phyloP scores from a whole-genome alignment of 30 jellyfish, hydroid and myxozoan species.

The Aurelia coerulea region DNA sequence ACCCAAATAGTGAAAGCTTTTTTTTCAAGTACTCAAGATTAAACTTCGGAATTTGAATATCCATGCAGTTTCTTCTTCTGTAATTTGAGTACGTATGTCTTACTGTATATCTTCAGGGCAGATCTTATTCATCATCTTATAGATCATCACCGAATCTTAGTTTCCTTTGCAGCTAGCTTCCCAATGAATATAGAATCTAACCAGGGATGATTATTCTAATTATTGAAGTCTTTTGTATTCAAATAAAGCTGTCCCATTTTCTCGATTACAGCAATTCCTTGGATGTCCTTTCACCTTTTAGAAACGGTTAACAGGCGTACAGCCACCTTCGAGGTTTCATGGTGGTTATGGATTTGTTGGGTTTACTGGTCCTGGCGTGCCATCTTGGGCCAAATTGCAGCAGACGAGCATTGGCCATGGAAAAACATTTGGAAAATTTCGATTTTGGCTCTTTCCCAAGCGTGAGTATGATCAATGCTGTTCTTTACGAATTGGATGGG shows the following conservation, averaged over 20 bases:
- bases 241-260: not conserved
- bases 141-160: too few relatives aligned
- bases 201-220: not conserved
- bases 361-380: conserved; percentile 46
- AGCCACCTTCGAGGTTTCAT: not conserved
- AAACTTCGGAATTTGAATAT: too few relatives aligned
- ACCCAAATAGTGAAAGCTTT: too few relatives aligned
- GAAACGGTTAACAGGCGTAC: conserved; percentile 34
- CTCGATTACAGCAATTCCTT: too few relatives aligned
- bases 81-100: too few relatives aligned
- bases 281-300: not conserved
- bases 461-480: conserved; percentile 21
- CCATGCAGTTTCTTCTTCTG: too few relatives aligned
- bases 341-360: conserved; percentile 65
- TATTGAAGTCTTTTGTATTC: not conserved
- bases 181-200: too few relatives aligned
- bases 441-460: conserved; percentile 60
- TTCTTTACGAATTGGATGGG: not conserved
- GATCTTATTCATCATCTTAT: too few relatives aligned
- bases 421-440: not conserved
- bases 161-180: too few relatives aligned
- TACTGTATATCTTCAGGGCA: too few relatives aligned
- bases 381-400: conserved; percentile 31
- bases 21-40: too few relatives aligned
- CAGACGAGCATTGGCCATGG: conserved; percentile 16